Evolutionary conservation across 2,113 vertebrate species (phyloP).

Genomic region (Diadophis punctatus): DNA sequence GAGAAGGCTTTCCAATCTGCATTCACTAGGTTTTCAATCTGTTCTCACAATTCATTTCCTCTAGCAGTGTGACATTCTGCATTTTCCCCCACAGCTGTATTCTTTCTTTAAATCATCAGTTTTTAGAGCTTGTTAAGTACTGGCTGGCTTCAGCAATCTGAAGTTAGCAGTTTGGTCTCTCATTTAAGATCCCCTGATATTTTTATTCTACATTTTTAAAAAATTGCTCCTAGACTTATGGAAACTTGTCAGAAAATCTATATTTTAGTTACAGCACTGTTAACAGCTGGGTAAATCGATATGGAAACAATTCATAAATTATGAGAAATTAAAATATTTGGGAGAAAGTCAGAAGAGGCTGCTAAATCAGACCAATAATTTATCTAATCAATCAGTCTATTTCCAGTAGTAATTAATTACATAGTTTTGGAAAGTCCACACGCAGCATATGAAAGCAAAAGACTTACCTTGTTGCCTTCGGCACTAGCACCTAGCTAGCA

Average conservation of each 20-base stretch:
- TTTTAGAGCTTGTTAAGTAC: not conserved
- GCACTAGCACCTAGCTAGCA: not conserved
- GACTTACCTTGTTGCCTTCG: not conserved
- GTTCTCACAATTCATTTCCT: conserved; percentile 26
- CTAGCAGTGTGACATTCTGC: conserved; percentile 4
- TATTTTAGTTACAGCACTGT: not conserved
- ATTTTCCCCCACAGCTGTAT: not conserved
- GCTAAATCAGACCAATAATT: not conserved
- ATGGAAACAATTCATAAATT: not conserved
- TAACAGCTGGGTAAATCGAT: not conserved
- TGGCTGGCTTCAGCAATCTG: not conserved
- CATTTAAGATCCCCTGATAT: not conserved
- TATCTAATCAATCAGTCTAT: not conserved
- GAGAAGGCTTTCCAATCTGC: conserved; percentile 30
- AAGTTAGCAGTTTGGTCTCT: not conserved
- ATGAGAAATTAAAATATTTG: not conserved
- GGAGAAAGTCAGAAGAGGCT: not conserved
- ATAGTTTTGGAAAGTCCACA: not conserved
- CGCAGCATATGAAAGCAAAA: not conserved
- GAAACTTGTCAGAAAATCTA: not conserved
- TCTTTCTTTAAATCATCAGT: not conserved
- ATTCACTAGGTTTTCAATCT: conserved; percentile 33
- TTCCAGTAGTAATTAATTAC: not conserved
- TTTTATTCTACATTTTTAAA: not conserved
- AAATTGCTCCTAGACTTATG: not conserved